Conservation (phyloP, 2,113 vertebrate species). For the Procavia capensis region DNA sequence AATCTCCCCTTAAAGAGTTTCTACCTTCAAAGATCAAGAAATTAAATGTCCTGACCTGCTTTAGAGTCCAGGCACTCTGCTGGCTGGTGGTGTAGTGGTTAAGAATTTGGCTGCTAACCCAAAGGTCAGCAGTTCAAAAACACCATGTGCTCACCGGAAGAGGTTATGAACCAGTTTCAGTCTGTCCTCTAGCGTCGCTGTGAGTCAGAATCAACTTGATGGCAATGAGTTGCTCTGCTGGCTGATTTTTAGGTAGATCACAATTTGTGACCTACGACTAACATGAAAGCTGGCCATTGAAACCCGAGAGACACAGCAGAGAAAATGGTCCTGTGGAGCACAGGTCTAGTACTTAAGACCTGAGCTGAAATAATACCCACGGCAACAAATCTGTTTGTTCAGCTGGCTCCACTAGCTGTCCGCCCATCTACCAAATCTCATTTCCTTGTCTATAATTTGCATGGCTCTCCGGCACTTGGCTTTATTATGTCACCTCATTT, state of each 20-base stretch:
- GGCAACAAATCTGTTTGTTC: not conserved
- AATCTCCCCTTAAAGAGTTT: not conserved
- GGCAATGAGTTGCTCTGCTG: no score
- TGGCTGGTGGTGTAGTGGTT: no score
- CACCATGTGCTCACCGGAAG: no score
- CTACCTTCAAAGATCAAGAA: not conserved
- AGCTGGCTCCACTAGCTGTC: not conserved
- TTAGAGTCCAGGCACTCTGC: not conserved
- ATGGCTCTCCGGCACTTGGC: no score
- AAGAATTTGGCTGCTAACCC: no score
- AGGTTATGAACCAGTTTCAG: no score
- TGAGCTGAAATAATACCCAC: not conserved
- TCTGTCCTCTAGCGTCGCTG: no score
- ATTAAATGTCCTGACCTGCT: not conserved
- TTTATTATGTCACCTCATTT: constrained; percentile 59
- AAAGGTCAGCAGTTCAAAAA: no score
- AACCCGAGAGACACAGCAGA: not conserved
- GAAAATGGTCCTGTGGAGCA: not conserved
- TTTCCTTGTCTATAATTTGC: constrained; percentile 30
- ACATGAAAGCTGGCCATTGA: not conserved
- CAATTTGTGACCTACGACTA: not conserved
- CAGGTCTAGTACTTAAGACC: not conserved
- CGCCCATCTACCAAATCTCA: not conserved
- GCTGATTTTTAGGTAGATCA: no score
- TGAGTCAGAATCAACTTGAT: no score